Evolutionary conservation across 2,113 vertebrate genomes (phyloP), one percentile per base, ranked within the genome.

Genomic region (Megaptera novaeangliae): DNA sequence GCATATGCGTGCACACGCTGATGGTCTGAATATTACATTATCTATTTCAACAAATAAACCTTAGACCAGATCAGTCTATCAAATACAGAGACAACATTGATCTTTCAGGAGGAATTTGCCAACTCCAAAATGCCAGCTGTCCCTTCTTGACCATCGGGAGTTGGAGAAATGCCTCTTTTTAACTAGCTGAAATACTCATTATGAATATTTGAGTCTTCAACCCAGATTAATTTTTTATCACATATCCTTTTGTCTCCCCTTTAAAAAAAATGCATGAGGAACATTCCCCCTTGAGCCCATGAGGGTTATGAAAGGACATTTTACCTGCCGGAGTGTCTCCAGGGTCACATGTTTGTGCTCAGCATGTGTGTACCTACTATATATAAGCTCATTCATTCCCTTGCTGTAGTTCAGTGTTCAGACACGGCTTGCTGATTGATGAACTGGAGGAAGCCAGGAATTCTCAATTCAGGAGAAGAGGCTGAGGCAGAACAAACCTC

Each of bases 1-100:
- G 49, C 7, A 2, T 80, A 39, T 68, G 64, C 85, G 74, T 66
- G 55, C 27, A 66, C 75, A 90, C 10, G 25, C 92, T 55, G 36
- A 64, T 8, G 2, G 68, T 49, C 71, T 95, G 96, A 97, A 85
- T 95, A 94, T 96, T 94, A 93, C 90, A 63, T 94, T 92, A 88
- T 98, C 92, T 95, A 2, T 96, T 96, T 97, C 87, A 96, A 96
- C 94, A 98, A 97, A 94, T 92, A 94, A 96, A 75, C 88, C 75
- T 95, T 94, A 93, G 95, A 96, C 69, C 84, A 96, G 41, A 95
- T 90, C 87, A 69, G 71, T 81, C 84, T 95, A 15, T 95, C 92
- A 92, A 71, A 92, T 66, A 97, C 97, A 97, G 97, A 98, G 95
- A 94, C 88, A 81, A 85, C 97, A 98, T 86, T 98, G 97, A 97